Percentiles rank a stretch among this genome's conserved stretches.
phyloP scores from a whole-genome alignment of 1,140 invertebrate species.

The Nebria ingens region DNA sequence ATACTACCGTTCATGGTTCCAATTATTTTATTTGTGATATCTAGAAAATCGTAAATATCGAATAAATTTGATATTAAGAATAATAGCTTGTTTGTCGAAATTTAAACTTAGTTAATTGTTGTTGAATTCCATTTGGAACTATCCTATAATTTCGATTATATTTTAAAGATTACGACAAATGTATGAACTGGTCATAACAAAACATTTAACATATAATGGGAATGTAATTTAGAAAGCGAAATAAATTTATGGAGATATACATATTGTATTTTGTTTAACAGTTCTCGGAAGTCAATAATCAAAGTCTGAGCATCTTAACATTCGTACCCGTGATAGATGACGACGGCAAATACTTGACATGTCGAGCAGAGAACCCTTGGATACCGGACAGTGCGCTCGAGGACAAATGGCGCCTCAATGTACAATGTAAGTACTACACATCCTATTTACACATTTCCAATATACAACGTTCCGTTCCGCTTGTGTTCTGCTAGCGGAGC shows the following conservation, averaged over 20 bases:
- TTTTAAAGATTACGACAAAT: too few relatives aligned
- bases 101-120: too few relatives aligned
- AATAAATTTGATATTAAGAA: too few relatives aligned
- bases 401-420: constrained; percentile 68
- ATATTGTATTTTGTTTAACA: constrained; percentile 28
- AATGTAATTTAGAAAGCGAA: too few relatives aligned
- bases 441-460: background rate
- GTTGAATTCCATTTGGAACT: too few relatives aligned
- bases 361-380: constrained; percentile 62
- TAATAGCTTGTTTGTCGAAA: too few relatives aligned
- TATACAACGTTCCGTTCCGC: background rate
- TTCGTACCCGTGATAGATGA: constrained; percentile 60
- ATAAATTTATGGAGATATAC: background rate
- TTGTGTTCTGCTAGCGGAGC: background rate
- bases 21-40: too few relatives aligned
- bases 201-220: too few relatives aligned
- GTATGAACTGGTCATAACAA: too few relatives aligned
- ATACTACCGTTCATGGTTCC: too few relatives aligned
- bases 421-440: constrained; percentile 53
- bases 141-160: too few relatives aligned
- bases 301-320: constrained; percentile 69
- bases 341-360: constrained; percentile 57
- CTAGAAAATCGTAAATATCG: too few relatives aligned
- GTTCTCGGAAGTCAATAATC: constrained; percentile 72
- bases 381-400: constrained; percentile 71